Conservation (phyloP, 2,797 vertebrate genomes). For the Crenuchus spilurus region DNA sequence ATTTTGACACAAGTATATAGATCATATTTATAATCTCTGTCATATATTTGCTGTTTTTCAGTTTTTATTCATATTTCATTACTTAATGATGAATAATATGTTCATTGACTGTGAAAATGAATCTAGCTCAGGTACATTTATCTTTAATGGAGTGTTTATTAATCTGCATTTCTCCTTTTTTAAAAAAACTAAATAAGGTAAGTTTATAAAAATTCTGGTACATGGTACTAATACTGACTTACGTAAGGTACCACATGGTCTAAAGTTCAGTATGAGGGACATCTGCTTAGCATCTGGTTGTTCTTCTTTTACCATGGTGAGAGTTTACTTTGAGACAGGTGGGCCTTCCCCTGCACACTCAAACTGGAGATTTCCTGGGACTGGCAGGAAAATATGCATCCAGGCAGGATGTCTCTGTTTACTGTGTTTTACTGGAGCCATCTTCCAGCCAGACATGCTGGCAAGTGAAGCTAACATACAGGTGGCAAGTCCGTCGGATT, state of each 20-base stretch:
- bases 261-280: neutral
- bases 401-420: conserved; percentile 24
- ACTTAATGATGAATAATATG: too few relatives aligned
- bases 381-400: conserved; percentile 2
- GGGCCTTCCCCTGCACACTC: neutral
- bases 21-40: too few relatives aligned
- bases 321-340: conserved; percentile 20
- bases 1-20: too few relatives aligned
- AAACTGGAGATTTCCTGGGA: conserved; percentile 1
- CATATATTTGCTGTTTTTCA: too few relatives aligned
- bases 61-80: too few relatives aligned
- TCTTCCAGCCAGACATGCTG: neutral
- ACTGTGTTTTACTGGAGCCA: conserved; percentile 1
- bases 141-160: too few relatives aligned
- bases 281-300: conserved; percentile 7
- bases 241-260: neutral
- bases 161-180: too few relatives aligned
- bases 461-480: neutral
- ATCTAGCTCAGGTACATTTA: too few relatives aligned
- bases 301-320: conserved; percentile 10
- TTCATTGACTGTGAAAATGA: too few relatives aligned
- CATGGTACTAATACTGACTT: neutral
- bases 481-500: conserved; percentile 8
- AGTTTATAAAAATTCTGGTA: too few relatives aligned
- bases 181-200: too few relatives aligned